Percentiles rank a stretch among this genome's conserved stretches.
These are phyloP conservation scores for Hydrophis major DNA, from an alignment of 2,797 vertebrate species.

Conservation along the genomic window DNA sequence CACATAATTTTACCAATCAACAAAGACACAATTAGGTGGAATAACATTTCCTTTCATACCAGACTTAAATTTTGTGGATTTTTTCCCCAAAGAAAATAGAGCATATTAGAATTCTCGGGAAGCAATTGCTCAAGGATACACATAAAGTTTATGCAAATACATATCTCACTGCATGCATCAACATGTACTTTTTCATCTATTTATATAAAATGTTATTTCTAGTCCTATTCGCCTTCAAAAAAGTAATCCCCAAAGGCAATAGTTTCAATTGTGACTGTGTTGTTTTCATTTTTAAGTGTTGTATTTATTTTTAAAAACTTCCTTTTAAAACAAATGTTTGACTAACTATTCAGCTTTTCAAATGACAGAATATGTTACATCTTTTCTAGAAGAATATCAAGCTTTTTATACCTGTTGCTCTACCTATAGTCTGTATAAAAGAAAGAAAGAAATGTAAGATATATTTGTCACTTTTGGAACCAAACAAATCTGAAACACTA, in stretches of 20 bases:
- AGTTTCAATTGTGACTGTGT: background rate
- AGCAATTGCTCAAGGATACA: background rate
- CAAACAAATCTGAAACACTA: conserved; percentile 4
- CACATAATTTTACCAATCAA: background rate
- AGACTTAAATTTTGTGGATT: background rate
- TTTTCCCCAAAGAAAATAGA: background rate
- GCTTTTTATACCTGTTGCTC: rapidly evolving
- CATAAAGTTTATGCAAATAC: background rate
- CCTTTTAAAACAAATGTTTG: background rate
- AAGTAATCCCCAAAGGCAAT: background rate
- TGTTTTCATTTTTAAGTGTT: conserved; percentile 3
- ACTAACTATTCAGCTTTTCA: background rate
- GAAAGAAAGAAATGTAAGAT: conserved; percentile 13
- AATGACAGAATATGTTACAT: background rate
- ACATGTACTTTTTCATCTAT: background rate
- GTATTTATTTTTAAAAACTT: background rate
- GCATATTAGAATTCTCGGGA: background rate
- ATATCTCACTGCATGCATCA: background rate
- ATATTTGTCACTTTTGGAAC: conserved; percentile 21
- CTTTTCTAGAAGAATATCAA: background rate
- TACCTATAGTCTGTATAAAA: background rate
- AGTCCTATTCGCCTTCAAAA: background rate
- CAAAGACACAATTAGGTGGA: background rate
- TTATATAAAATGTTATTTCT: background rate
- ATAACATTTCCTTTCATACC: background rate